Evolutionary conservation across 2,888 invertebrate species (phyloP), one percentile per base, ranked within the genome.

Genomic region (Dynastes tityus): DNA sequence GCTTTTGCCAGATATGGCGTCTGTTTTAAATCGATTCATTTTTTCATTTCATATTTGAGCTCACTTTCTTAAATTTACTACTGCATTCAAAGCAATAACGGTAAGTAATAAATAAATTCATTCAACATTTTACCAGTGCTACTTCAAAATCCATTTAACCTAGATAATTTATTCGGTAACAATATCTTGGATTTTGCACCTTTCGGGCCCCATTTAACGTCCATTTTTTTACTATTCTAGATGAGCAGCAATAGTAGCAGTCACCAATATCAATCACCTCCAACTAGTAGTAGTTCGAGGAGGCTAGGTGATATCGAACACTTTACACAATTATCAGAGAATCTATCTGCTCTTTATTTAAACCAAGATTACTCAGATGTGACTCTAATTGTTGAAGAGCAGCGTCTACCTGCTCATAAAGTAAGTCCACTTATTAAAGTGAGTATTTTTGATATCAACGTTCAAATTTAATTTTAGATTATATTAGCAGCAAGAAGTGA

Each of bases 401-500:
- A 92, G 80, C 88, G 89, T 83, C 92, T 95, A 80, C 91, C 91
- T 84, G 94, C 93, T 13, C 95, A 96, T 85, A 93, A 93, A 88
- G 93, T 89, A 84, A 80, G 29, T 9, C 13, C 22, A 11, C 61
- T 73, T 2, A 3, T 16, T n/a, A 16, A 16, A 53, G 3, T 16
- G 0, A 5, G 0, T 53, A 53, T 13, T 16, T n/a, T n/a, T 5
- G 0, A 53, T 53, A 16, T 1, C 5, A 53, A 53, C 45, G 22
- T 55, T n/a, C 45, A 16, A 45, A 76, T 65, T 51, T 61, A 2
- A 68, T 83, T 85, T 55, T 80, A 92, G 89, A 93, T 98, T 4
- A 96, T 99, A 83, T 91, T 99, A 76, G 99, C 99, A 0, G 96
- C 98, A 40, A 92, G 99, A 85, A 98, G 98, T 87, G 96, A 98